Conservation (phyloP, 2,797 vertebrate genomes). For the Sebastes vulpes region DNA sequence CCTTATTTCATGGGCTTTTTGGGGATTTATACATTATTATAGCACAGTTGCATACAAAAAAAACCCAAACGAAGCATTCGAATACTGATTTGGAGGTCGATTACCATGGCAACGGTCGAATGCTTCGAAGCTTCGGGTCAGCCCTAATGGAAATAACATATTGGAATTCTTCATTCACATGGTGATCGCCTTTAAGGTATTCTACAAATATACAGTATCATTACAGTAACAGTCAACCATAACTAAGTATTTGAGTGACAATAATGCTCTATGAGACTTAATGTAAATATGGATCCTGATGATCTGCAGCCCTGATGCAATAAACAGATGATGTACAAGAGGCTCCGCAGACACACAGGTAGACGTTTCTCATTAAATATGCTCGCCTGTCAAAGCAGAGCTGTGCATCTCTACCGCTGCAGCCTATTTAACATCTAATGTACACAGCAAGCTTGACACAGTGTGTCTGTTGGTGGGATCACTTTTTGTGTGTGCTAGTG, state of each 20-base stretch:
- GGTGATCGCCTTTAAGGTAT: too few species aligned
- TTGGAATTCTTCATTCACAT: too few species aligned
- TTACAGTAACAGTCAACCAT: neutral
- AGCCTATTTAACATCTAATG: slow-evolving; percentile 25
- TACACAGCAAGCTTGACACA: slow-evolving; percentile 24
- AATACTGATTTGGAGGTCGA: too few species aligned
- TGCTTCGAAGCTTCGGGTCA: too few species aligned
- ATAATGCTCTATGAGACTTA: neutral
- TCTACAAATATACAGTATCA: neutral
- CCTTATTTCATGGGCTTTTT: too few species aligned
- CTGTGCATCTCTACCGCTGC: slow-evolving; percentile 43
- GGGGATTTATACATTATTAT: too few species aligned
- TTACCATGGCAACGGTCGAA: too few species aligned
- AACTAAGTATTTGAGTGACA: slow-evolving; percentile 4
- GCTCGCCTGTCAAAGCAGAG: slow-evolving; percentile 57
- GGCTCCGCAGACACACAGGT: slow-evolving; percentile 28
- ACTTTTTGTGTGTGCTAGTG: slow-evolving; percentile 13
- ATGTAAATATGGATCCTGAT: slow-evolving; percentile 29
- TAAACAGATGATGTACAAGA: slow-evolving; percentile 49
- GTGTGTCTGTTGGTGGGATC: slow-evolving; percentile 8
- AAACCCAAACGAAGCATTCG: accelerated
- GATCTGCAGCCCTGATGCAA: slow-evolving; percentile 19
- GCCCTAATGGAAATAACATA: too few species aligned
- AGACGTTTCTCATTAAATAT: slow-evolving; percentile 49
- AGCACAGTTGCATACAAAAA: too few species aligned